A percentile compares a stretch with the other conserved stretches of the same genome.
phyloP scores from a whole-genome alignment of 2,113 vertebrate genomes.

The Chascanopsetta lugubris region DNA sequence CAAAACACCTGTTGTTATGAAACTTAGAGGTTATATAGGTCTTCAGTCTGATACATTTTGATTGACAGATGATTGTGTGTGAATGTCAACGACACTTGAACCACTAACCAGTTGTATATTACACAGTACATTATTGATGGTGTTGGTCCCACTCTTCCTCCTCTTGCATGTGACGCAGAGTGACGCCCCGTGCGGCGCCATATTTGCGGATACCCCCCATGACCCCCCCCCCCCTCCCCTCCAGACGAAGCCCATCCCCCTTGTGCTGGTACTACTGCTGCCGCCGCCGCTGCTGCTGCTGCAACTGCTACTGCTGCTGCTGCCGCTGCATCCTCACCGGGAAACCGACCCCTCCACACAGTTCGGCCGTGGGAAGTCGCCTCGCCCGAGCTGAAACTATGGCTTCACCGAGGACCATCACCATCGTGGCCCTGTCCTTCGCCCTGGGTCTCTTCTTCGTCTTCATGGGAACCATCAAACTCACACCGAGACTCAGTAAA shows the following conservation, averaged over 20 bases:
- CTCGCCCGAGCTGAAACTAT: constrained; percentile 72
- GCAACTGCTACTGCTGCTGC: too few species aligned
- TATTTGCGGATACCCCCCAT: too few species aligned
- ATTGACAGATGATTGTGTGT: too few species aligned
- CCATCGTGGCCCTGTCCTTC: constrained; percentile 92
- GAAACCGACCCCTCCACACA: constrained; percentile 32
- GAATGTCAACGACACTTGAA: too few species aligned
- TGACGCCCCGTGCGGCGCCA: not conserved
- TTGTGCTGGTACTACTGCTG: constrained; percentile 17
- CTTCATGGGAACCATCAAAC: constrained; percentile 98
- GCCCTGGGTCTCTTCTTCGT: constrained; percentile 96
- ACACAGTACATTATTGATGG: too few species aligned
- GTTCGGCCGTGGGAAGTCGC: constrained; percentile 43
- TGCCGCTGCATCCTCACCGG: constrained; percentile 52
- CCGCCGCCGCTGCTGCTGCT: too few species aligned
- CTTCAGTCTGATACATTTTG: too few species aligned
- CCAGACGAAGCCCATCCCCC: constrained; percentile 63
- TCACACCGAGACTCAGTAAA: constrained; percentile 95
- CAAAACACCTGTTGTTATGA: too few species aligned
- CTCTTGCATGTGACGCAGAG: not conserved
- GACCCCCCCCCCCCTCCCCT: too few species aligned
- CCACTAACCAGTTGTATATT: too few species aligned
- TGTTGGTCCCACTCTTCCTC: not conserved
- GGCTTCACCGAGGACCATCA: constrained; percentile 93
- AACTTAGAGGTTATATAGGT: too few species aligned